These are phyloP conservation scores for Cantharis lateralis DNA, from an alignment of 2,888 invertebrate genomes.

Conservation along the genomic window DNA sequence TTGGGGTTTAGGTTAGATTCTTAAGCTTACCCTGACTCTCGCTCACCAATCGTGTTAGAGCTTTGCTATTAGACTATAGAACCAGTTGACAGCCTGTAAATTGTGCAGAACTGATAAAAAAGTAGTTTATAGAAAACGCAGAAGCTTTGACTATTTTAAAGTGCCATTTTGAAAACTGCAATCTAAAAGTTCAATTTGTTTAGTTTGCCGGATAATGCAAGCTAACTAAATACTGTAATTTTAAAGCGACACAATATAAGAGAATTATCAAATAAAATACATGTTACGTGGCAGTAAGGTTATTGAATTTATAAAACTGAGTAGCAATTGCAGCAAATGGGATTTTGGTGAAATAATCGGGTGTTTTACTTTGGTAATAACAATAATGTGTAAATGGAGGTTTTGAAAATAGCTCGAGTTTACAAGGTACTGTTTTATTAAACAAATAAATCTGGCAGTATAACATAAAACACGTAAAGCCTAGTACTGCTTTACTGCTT, in stretches of 20 bases:
- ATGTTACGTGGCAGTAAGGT: neutral
- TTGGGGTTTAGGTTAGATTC: no score
- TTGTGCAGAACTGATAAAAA: no score
- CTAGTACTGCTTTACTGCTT: neutral
- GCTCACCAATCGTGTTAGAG: no score
- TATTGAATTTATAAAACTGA: neutral
- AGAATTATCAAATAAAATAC: slow-evolving; percentile 28
- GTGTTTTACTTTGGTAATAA: neutral
- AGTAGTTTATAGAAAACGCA: neutral
- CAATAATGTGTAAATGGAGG: neutral
- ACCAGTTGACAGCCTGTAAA: no score
- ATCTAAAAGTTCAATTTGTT: slow-evolving; percentile 24
- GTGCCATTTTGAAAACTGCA: slow-evolving; percentile 22
- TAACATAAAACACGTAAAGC: neutral
- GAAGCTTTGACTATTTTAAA: slow-evolving; percentile 6
- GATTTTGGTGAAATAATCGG: neutral
- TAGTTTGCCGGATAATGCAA: slow-evolving; percentile 19
- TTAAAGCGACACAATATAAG: slow-evolving; percentile 18
- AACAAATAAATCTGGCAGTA: neutral
- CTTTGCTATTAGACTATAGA: no score
- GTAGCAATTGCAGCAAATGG: neutral
- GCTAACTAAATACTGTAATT: slow-evolving; percentile 16
- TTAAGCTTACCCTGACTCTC: no score
- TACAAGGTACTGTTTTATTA: neutral
- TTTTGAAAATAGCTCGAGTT: neutral